Conservation (phyloP, 2,888 invertebrate species). For the Choristoneura rosaceana region DNA sequence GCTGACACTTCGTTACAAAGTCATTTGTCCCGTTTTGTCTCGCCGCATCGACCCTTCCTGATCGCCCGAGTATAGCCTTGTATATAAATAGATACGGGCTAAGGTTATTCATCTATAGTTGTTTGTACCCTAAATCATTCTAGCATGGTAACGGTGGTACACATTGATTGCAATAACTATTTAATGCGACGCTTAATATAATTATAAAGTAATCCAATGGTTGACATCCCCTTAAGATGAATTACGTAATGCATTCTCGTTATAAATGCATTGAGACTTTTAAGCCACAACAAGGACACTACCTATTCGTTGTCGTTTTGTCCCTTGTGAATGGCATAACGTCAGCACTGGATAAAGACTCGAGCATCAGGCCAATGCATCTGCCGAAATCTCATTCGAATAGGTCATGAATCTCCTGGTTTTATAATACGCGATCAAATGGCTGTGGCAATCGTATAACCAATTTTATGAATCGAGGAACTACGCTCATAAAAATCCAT, state of each 20-base stretch:
- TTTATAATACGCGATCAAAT: conserved; percentile 49
- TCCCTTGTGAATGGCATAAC: conserved; percentile 29
- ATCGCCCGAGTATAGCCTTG: conserved; percentile 50
- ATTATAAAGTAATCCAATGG: conserved; percentile 20
- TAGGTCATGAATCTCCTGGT: conserved; percentile 9
- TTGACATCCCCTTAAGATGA: conserved; percentile 24
- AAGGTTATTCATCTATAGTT: background rate
- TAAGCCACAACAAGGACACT: conserved; percentile 31
- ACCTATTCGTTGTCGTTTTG: conserved; percentile 13
- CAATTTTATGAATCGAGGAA: conserved; percentile 71
- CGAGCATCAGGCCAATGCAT: conserved; percentile 47
- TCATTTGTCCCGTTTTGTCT: conserved; percentile 64
- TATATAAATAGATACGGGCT: conserved; percentile 11
- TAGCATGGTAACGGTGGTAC: background rate
- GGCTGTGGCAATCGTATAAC: conserved; percentile 61
- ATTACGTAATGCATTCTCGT: conserved; percentile 30
- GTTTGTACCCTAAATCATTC: background rate
- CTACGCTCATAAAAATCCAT: conserved; percentile 66
- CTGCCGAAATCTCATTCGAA: conserved; percentile 29
- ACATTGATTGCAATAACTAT: background rate
- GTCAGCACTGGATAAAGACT: conserved; percentile 51
- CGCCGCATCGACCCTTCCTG: conserved; percentile 53
- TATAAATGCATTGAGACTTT: conserved; percentile 28
- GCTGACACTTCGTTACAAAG: conserved; percentile 67
- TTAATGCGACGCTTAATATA: background rate